Base-by-base conservation (phyloP, 2,888 invertebrate species). In the Dryadula phaetusa region DNA sequence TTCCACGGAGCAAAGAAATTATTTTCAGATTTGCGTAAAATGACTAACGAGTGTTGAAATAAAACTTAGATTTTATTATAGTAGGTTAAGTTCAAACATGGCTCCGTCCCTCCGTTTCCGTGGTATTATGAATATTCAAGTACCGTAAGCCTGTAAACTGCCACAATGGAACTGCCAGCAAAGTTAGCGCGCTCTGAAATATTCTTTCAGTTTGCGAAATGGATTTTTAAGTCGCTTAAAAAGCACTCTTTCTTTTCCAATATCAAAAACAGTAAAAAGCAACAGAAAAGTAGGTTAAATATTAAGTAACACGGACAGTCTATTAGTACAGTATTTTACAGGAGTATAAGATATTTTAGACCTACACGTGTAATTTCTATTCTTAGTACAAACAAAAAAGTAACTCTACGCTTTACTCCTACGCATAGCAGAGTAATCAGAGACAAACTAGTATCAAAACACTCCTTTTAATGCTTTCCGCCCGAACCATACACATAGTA, bases 181-280 rank as follows among this genome's bases (percentile, higher is more conserved):
- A 67, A 70, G 65, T 70, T 70, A 67, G 52, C 60, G 62, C 42
- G 56, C 67, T 60, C 47, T 52, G 40, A 54, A 70, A 67, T 67
- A 64, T 67, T 65, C 65, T 67, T 67, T 63, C 53, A 70, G 67
- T 70, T 70, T 65, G 65, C 67, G 62, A 70, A 63, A 60, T 68
- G 67, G 60, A 68, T 62, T 70, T 68, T 70, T 67, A 70, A 70
- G 68, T 70, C 70, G 67, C 65, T 65, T 54, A 67, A 47, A 46
- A 62, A 66, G 63, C 53, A 54, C 62, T 34, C 16, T 65, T 68
- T 63, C 47, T 60, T 65, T 63, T 62, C 62, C 65, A 60, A 64
- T 65, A 68, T 66, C 54, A 64, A 53, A 67, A 60, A 52, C 16
- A 20, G 46, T 18, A 52, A 40, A 62, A 52, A 62, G 22, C 37